Conservation (phyloP, 2,888 invertebrate genomes). For the Tetropium fuscum region DNA sequence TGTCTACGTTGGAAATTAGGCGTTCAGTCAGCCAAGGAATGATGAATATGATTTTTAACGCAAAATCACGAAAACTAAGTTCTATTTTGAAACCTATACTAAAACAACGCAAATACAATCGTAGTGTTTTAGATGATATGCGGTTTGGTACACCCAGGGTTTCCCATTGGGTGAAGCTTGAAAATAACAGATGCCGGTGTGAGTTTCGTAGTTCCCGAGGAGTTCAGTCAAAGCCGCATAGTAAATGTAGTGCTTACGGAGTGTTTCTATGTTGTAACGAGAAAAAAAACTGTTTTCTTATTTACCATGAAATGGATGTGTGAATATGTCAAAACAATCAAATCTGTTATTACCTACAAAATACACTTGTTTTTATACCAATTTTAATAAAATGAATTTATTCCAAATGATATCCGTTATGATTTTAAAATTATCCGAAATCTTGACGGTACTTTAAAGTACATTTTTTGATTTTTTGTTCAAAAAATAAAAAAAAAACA, state of each 20-base stretch:
- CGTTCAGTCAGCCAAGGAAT: slow-evolving; percentile 18
- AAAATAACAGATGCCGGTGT: slow-evolving; percentile 30
- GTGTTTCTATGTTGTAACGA: slow-evolving; percentile 23
- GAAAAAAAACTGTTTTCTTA: slow-evolving; percentile 19
- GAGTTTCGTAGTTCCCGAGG: slow-evolving; percentile 27
- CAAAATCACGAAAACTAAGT: not conserved
- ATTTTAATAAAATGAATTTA: not conserved
- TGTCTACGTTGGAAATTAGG: slow-evolving; percentile 23
- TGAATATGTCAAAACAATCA: no score
- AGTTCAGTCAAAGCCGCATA: slow-evolving; percentile 23
- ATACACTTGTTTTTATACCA: no score
- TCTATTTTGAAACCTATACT: slow-evolving; percentile 10
- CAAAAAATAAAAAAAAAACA: slow-evolving; percentile 1
- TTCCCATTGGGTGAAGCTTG: slow-evolving; percentile 25
- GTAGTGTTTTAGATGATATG: slow-evolving; percentile 22
- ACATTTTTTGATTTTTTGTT: not conserved
- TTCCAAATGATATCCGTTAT: slow-evolving; percentile 12
- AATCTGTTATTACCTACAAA: no score
- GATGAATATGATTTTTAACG: slow-evolving; percentile 14
- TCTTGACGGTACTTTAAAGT: not conserved
- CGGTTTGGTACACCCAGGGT: slow-evolving; percentile 27
- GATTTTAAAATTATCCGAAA: slow-evolving; percentile 12
- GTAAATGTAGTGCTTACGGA: slow-evolving; percentile 27
- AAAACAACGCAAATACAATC: slow-evolving; percentile 8
- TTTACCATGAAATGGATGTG: slow-evolving; percentile 20